These are phyloP conservation scores for Otocyon megalotis DNA, from an alignment of 2,113 vertebrate genomes.

Conservation along the genomic window DNA sequence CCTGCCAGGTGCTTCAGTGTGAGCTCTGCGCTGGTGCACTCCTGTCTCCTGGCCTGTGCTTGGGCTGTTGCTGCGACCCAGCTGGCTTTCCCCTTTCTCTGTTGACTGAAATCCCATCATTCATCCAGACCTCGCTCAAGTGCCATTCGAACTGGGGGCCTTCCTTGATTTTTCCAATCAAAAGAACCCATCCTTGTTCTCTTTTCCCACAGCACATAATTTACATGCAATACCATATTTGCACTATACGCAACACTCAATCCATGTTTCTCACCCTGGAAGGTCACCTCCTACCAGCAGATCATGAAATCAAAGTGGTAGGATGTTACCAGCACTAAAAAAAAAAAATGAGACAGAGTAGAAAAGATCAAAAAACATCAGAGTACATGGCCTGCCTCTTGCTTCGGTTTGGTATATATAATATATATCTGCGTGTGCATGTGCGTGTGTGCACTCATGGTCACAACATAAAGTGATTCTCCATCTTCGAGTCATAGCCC, in stretches of 20 bases:
- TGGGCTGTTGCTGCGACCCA: rapidly evolving
- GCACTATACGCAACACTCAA: neutral
- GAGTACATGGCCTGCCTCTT: neutral
- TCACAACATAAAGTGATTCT: neutral
- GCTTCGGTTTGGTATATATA: neutral
- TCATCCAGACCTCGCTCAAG: neutral
- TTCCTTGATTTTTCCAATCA: slow-evolving; percentile 23
- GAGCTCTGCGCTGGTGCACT: rapidly evolving
- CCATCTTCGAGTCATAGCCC: neutral
- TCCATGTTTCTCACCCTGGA: neutral
- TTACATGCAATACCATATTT: neutral
- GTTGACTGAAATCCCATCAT: slow-evolving; percentile 1
- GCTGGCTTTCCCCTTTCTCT: neutral
- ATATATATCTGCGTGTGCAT: neutral
- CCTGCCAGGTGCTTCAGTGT: rapidly evolving
- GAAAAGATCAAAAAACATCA: neutral
- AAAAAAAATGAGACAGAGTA: neutral
- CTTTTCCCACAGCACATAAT: neutral
- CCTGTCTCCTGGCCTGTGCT: neutral
- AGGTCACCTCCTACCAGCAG: neutral
- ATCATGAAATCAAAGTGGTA: neutral
- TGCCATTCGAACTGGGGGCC: slow-evolving; percentile 4
- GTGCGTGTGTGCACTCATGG: no score
- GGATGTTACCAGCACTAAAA: neutral
- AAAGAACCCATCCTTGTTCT: neutral